phyloP scores from a whole-genome alignment of 1,140 invertebrate genomes.

The Aphelenchoides avenae region DNA sequence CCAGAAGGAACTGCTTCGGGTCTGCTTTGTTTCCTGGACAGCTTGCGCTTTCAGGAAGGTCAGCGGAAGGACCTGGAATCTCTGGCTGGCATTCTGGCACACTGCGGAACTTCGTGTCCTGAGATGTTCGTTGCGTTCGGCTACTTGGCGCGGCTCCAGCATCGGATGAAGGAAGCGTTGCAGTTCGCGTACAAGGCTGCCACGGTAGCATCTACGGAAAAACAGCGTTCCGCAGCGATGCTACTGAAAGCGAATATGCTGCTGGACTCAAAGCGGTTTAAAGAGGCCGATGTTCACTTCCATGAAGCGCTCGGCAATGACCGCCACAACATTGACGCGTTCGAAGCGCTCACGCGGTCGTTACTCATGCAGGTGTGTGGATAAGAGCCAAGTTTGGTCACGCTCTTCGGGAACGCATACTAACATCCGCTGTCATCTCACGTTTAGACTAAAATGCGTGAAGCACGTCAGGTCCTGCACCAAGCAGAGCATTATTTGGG shows the following conservation, averaged over 20 bases:
- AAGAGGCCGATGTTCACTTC: conserved; percentile 2
- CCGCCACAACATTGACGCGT: conserved; percentile 9
- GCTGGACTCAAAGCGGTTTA: conserved; percentile 4
- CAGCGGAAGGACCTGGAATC: conserved; percentile 11
- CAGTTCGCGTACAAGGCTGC: conserved; percentile 11
- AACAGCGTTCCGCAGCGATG: conserved; percentile 9
- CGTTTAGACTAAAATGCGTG: conserved; percentile 2
- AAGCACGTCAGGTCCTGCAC: conserved; percentile 7
- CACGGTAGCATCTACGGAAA: background rate
- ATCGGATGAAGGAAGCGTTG: background rate
- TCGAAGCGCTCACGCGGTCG: conserved; percentile 6
- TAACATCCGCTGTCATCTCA: background rate
- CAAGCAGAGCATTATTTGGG: conserved; percentile 4
- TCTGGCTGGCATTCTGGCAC: conserved; percentile 4
- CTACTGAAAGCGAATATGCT: conserved; percentile 8
- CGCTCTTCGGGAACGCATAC: background rate
- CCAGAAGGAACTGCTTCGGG: background rate
- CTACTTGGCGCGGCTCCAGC: conserved; percentile 14
- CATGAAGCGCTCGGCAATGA: conserved; percentile 11
- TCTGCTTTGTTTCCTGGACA: background rate
- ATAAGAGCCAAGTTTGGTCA: background rate
- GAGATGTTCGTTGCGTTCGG: conserved; percentile 8
- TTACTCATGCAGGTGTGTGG: conserved; percentile 9
- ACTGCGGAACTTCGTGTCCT: background rate
- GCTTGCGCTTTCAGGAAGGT: background rate